Base-by-base conservation (phyloP, 2,888 invertebrate species). In the Parnassius smintheus region DNA sequence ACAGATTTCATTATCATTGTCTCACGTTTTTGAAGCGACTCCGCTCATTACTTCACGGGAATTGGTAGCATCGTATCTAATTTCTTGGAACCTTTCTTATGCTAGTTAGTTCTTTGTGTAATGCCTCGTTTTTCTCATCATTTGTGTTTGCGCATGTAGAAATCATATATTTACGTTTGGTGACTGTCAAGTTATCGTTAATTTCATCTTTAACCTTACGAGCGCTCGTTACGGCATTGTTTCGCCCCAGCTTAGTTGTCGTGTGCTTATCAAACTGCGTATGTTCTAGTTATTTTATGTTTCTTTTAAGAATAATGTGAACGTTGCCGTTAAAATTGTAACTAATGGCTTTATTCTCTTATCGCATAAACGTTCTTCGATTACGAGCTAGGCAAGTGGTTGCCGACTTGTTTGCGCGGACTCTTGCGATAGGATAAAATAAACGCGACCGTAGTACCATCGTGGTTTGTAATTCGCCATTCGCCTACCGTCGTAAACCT, bases 1-100 rank as follows among this genome's bases (percentile, higher is more conserved):
- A 69, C 59, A 64, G 61, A 65, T 58, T 70, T 76, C 73, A 73
- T 72, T 73, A 66, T 67, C 72, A 76, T 79, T 77, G 78, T 78
- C 61, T 72, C 68, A 66, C 59, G 66, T 71, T 75, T 78, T 75
- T 66, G 75, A 74, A 68, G 62, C 67, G 65, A 66, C 67, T 58
- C 53, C 59, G 51, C 62, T 56, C 64, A 54, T 66, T 68, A 65
- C 22, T 48, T 49, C 10, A 13, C 49, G 49, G 52, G 65, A 65
- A 60, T 65, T 62, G 48, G 59, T 57, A 58, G 56, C 46, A 59
- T 62, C 62, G 13, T 61, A 12, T 54, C 41, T 60, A 49, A 54
- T 54, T 50, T 60, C 49, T 60, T 25, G 42, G 48, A 54, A 57
- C 42, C 35, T 59, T 46, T 46, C 44, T 9, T 41, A 46, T 45